phyloP scores from a whole-genome alignment of 2,888 invertebrate species.

The Stenichneumon culpator region DNA sequence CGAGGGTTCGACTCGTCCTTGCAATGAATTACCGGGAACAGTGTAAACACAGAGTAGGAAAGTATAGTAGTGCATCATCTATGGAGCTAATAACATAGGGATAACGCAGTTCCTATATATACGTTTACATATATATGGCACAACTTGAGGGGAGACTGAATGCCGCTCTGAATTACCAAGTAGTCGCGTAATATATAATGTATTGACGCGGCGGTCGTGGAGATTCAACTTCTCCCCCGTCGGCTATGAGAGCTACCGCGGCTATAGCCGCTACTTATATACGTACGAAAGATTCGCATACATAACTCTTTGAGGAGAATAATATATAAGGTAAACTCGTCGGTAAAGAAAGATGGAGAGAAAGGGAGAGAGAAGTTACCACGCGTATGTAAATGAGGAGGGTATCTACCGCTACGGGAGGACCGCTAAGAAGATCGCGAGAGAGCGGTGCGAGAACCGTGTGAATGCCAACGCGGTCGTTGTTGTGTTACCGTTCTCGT shows the following conservation, averaged over 20 bases:
- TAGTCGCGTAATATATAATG: constrained; percentile 44
- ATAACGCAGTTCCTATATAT: constrained; percentile 8
- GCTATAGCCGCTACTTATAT: constrained; percentile 23
- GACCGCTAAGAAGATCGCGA: constrained; percentile 72
- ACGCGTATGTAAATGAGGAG: constrained; percentile 79
- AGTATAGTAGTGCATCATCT: constrained; percentile 24
- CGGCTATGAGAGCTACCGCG: constrained; percentile 2
- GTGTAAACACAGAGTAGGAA: constrained; percentile 41
- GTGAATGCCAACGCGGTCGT: constrained; percentile 77
- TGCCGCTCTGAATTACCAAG: constrained; percentile 26
- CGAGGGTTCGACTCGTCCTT: constrained; percentile 37
- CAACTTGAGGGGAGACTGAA: constrained; percentile 11
- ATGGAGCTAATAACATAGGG: background rate
- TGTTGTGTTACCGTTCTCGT: constrained; percentile 73
- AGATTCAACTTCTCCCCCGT: constrained; percentile 5
- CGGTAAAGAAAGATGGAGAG: constrained; percentile 1
- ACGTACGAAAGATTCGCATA: constrained; percentile 37
- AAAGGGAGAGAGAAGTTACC: constrained; percentile 65
- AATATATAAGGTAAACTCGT: constrained; percentile 55
- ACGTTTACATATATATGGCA: background rate
- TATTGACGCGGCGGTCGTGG: constrained; percentile 34
- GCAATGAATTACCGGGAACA: constrained; percentile 48
- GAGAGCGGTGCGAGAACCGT: constrained; percentile 74
- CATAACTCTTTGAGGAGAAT: constrained; percentile 24
- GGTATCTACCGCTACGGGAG: constrained; percentile 82